Percentiles rank a stretch among this genome's conserved stretches.
phyloP scores from a whole-genome alignment of 2,113 vertebrate species.

The Campylorhamphus procurvoides region DNA sequence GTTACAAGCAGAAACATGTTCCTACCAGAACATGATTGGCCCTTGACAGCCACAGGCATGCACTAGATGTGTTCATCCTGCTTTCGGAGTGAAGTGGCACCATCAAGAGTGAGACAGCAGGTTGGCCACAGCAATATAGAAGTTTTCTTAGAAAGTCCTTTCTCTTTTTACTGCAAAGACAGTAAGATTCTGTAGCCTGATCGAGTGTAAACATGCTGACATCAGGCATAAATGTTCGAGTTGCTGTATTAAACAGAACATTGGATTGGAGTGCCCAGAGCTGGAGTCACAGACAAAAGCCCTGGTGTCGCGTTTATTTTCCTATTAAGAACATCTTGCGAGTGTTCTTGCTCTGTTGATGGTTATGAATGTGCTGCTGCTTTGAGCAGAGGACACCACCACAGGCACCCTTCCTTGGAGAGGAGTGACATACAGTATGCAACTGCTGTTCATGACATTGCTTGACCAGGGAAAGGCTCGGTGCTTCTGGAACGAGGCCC shows the following conservation, averaged over 20 bases:
- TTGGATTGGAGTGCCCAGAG: not conserved
- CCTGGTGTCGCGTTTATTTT: not conserved
- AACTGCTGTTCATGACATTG: not conserved
- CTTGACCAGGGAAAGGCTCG: not conserved
- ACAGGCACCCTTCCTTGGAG: not conserved
- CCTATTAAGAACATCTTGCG: not conserved
- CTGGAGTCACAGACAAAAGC: not conserved
- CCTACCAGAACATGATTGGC: not conserved
- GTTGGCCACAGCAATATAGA: accelerated
- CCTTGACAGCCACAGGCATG: not conserved
- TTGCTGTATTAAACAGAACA: not conserved
- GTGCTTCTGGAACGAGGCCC: not conserved
- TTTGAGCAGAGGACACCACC: not conserved
- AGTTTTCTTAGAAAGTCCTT: not conserved
- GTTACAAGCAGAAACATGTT: not conserved
- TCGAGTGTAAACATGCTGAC: not conserved
- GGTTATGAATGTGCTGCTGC: not conserved
- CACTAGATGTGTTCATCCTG: not conserved
- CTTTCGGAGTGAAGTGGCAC: not conserved
- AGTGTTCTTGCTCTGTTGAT: not conserved
- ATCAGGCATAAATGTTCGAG: not conserved
- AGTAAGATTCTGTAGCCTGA: not conserved
- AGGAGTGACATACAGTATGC: not conserved
- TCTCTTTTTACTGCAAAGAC: not conserved
- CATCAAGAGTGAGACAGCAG: not conserved